Conservation (phyloP, 2,797 vertebrate species). For the Microctenopoma steveboyesi region DNA sequence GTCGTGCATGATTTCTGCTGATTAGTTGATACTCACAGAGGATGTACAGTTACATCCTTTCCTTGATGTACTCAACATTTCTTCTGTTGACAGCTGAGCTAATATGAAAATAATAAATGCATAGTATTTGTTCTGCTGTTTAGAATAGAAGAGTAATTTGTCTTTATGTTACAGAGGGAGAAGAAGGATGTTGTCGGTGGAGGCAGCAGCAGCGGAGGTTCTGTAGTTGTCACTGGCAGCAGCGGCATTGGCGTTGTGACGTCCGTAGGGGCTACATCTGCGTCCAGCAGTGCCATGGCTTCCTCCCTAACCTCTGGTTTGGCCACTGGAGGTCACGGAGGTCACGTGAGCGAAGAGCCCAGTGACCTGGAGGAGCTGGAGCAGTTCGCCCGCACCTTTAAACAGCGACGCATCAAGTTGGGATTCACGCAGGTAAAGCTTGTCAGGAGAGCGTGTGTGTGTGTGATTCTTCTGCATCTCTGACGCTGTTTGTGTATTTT, state of each 20-base stretch:
- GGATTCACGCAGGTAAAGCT: conserved; percentile 90
- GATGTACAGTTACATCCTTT: conserved; percentile 15
- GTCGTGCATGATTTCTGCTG: conserved; percentile 22
- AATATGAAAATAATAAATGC: no score
- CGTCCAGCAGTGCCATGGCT: conserved; percentile 68
- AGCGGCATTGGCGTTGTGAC: conserved; percentile 38
- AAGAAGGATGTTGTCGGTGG: conserved; percentile 69
- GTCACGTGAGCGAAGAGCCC: conserved; percentile 84
- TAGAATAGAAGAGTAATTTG: no score
- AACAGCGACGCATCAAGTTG: conserved; percentile 92
- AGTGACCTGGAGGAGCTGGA: conserved; percentile 94
- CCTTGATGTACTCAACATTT: neutral
- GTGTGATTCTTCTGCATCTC: conserved; percentile 3
- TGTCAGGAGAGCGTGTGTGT: neutral
- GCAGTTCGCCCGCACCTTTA: conserved; percentile 93
- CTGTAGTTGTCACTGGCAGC: conserved; percentile 41
- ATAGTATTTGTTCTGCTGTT: neutral
- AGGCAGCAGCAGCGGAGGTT: conserved; percentile 36
- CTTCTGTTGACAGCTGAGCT: neutral
- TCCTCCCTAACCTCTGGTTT: conserved; percentile 67
- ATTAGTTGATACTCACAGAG: conserved; percentile 32
- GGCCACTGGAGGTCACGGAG: conserved; percentile 71
- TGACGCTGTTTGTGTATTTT: neutral
- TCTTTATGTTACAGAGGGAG: conserved; percentile 76
- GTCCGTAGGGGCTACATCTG: conserved; percentile 63